These are phyloP conservation scores for Latrodectus geometricus DNA, from an alignment of 1,140 invertebrate genomes.

Conservation along the genomic window DNA sequence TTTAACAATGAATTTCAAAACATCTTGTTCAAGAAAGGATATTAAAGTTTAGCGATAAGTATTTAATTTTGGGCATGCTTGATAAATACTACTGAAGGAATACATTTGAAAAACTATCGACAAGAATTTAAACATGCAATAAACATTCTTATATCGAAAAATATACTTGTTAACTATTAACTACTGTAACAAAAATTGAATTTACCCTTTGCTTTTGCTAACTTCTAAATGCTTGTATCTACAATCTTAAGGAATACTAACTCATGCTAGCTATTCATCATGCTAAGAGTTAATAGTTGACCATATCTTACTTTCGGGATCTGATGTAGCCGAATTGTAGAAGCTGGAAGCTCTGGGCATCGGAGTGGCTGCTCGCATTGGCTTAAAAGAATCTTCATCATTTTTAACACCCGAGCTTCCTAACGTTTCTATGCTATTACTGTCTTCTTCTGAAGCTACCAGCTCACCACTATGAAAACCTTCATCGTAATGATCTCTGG, in stretches of 20 bases:
- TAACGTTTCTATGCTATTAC: conserved; percentile 44
- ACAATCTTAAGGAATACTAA: background rate
- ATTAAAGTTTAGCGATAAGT: too few species aligned
- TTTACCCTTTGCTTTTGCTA: too few species aligned
- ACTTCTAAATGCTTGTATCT: too few species aligned
- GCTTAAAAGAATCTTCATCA: conserved; percentile 21
- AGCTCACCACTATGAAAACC: conserved; percentile 56
- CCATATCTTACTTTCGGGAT: conserved; percentile 50
- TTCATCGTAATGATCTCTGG: conserved; percentile 51
- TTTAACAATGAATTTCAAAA: too few species aligned
- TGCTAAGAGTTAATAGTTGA: background rate
- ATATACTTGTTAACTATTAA: too few species aligned
- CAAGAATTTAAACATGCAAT: too few species aligned
- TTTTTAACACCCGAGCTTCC: conserved; percentile 26
- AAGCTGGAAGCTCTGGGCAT: conserved; percentile 54
- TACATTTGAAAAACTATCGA: too few species aligned
- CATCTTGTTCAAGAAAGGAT: too few species aligned
- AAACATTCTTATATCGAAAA: too few species aligned
- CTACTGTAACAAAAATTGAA: too few species aligned
- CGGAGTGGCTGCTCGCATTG: conserved; percentile 32
- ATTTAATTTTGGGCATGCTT: too few species aligned
- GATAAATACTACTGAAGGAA: too few species aligned
- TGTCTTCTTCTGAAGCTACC: conserved; percentile 50
- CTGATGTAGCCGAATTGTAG: conserved; percentile 22
- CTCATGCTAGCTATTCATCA: background rate